A percentile compares a stretch with the other conserved stretches of the same genome.
Conservation (phyloP, 2,797 vertebrate species). For the Pristis pectinata region DNA sequence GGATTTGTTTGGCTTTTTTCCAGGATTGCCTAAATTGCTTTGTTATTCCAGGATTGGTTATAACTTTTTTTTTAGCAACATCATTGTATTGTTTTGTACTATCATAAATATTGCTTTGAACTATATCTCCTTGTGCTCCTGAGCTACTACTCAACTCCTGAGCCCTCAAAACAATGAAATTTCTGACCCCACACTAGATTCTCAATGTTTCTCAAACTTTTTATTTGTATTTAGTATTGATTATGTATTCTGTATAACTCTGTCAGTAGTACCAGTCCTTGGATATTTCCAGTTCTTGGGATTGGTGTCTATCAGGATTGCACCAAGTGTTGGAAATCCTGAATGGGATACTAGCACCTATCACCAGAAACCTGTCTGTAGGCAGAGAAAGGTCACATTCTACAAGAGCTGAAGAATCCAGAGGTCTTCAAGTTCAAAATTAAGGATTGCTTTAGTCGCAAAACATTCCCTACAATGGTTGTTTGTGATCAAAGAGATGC, state of each 20-base stretch:
- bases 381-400: background rate
- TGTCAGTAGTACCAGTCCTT: background rate
- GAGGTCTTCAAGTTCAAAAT: background rate
- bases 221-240: background rate
- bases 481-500: background rate
- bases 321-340: background rate
- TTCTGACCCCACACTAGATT: background rate
- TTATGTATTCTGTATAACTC: background rate
- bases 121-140: background rate
- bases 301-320: background rate
- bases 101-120: background rate
- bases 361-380: too few relatives aligned
- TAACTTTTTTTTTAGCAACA: background rate
- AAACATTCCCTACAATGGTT: background rate
- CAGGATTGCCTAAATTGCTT: background rate
- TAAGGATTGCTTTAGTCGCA: background rate
- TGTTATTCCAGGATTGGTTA: background rate
- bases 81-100: too few relatives aligned
- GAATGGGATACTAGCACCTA: background rate
- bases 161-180: background rate
- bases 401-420: background rate
- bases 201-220: background rate
- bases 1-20: background rate
- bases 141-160: background rate
- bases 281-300: background rate